A percentile compares a stretch with the other conserved stretches of the same genome.
Conservation (phyloP, 2,888 invertebrate genomes). For the Leucophenga montana region DNA sequence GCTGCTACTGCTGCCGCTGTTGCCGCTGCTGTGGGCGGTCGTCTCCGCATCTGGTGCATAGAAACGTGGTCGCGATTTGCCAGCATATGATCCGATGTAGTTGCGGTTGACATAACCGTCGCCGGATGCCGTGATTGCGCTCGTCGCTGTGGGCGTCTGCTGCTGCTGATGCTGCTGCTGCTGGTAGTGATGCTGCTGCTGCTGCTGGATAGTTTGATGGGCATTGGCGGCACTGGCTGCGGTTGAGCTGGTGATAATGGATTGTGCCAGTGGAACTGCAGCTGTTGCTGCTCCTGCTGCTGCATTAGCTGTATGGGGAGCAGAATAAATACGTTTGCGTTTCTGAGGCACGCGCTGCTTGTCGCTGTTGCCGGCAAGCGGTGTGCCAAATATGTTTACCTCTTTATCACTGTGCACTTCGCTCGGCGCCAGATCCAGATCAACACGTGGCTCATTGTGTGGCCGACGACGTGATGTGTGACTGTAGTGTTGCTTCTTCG, state of each 20-base stretch:
- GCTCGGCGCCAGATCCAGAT: constrained; percentile 66
- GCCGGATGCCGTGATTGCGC: not conserved
- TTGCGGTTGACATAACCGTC: constrained; percentile 35
- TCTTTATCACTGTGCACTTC: constrained; percentile 68
- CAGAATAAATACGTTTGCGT: constrained; percentile 71
- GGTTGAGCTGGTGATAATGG: constrained; percentile 47
- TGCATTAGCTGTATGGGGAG: constrained; percentile 60
- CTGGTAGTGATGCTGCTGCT: constrained; percentile 33
- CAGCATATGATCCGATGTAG: constrained; percentile 33
- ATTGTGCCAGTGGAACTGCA: constrained; percentile 41
- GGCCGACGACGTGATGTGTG: constrained; percentile 49
- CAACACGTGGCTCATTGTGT: constrained; percentile 61
- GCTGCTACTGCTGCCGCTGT: constrained; percentile 40
- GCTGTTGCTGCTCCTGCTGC: constrained; percentile 41
- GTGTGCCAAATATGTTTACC: constrained; percentile 65
- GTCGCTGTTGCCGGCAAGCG: constrained; percentile 58
- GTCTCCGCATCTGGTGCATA: constrained; percentile 52
- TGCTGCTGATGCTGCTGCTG: not conserved
- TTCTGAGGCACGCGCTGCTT: constrained; percentile 62
- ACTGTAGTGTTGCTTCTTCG: constrained; percentile 52
- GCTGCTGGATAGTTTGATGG: constrained; percentile 56
- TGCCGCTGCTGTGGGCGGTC: constrained; percentile 31
- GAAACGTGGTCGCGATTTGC: constrained; percentile 58
- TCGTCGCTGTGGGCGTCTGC: constrained; percentile 12
- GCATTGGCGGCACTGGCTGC: constrained; percentile 55